phyloP scores from a whole-genome alignment of 2,888 invertebrate species.

The Cryptocheilus praepositus region DNA sequence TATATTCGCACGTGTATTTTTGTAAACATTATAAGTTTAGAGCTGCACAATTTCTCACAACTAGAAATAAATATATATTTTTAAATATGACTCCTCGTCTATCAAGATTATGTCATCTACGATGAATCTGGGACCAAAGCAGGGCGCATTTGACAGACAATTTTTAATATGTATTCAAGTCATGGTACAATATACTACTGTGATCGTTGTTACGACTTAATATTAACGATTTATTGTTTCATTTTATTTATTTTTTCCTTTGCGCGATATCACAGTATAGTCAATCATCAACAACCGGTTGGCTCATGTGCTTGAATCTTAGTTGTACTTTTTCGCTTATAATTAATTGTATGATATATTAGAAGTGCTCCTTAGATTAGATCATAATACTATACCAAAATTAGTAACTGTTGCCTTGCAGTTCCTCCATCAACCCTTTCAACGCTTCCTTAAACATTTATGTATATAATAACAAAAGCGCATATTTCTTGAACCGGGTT shows the following conservation, averaged over 20 bases:
- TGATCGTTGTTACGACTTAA: conserved; percentile 16
- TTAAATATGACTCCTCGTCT: background rate
- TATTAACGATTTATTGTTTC: background rate
- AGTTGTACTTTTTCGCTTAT: conserved; percentile 19
- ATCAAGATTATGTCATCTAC: too few species aligned
- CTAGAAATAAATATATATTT: conserved; percentile 1
- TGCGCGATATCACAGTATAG: conserved; percentile 44
- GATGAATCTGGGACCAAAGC: too few species aligned
- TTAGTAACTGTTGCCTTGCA: too few species aligned
- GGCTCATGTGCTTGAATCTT: conserved; percentile 5
- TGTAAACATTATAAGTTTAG: background rate
- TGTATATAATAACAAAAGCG: too few species aligned
- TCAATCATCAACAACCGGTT: conserved; percentile 11
- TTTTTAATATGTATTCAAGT: too few species aligned
- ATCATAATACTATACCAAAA: background rate
- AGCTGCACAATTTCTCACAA: background rate
- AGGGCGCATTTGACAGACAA: too few species aligned
- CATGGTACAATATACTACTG: conserved; percentile 10
- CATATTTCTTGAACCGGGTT: too few species aligned
- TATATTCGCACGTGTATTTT: background rate
- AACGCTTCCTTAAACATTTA: too few species aligned
- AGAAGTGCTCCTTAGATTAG: background rate
- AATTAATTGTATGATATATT: conserved; percentile 7
- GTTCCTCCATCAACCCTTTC: too few species aligned
- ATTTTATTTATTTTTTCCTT: conserved; percentile 25